phyloP scores from a whole-genome alignment of 2,888 invertebrate species.

The Caradrina kadenii region DNA sequence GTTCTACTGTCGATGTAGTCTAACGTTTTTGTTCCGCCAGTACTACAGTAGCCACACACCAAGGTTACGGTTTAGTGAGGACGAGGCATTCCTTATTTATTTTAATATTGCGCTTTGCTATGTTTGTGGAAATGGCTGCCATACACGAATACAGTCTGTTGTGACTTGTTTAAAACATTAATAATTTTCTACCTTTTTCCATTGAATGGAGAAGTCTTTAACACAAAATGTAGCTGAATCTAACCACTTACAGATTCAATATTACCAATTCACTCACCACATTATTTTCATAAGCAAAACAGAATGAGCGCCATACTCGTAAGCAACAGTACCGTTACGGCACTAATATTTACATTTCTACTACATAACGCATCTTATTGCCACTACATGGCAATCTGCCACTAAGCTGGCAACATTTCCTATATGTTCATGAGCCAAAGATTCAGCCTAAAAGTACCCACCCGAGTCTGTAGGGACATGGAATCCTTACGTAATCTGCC shows the following conservation, averaged over 20 bases:
- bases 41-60: not conserved
- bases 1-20: constrained; percentile 27
- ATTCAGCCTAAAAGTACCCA: constrained; percentile 9
- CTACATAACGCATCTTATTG: constrained; percentile 42
- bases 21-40: constrained; percentile 43
- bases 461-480: constrained; percentile 15
- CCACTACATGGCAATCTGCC: constrained; percentile 50
- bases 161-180: not conserved
- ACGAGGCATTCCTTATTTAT: constrained; percentile 35
- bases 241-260: not conserved
- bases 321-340: constrained; percentile 20
- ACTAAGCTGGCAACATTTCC: constrained; percentile 41
- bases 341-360: constrained; percentile 51
- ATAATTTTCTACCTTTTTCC: not conserved
- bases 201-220: not conserved
- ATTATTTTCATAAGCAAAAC: constrained; percentile 9
- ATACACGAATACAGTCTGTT: not conserved
- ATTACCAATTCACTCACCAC: constrained; percentile 3
- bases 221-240: not conserved
- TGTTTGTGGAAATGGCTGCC: constrained; percentile 12
- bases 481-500: constrained; percentile 48
- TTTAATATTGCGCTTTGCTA: constrained; percentile 35
- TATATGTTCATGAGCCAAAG: constrained; percentile 39
- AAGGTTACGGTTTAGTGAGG: constrained; percentile 16
- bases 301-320: constrained; percentile 12